Evolutionary conservation across 2,888 invertebrate genomes (phyloP).

Genomic region (Dasypogon diadema): DNA sequence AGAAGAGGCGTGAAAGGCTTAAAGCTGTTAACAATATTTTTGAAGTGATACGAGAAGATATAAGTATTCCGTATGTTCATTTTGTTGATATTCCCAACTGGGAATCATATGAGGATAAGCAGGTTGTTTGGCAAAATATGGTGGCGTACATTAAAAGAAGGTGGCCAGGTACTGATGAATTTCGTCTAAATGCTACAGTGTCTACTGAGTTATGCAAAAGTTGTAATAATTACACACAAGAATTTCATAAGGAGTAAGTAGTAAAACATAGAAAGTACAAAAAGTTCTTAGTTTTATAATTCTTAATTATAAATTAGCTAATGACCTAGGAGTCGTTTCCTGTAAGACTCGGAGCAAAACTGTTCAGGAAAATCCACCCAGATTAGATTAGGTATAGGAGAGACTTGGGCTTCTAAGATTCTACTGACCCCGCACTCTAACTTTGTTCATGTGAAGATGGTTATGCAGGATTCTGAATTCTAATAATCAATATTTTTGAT

Average conservation of each 20-base stretch:
- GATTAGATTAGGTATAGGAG: too few relatives aligned
- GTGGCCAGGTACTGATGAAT: constrained; percentile 64
- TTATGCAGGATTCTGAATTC: too few relatives aligned
- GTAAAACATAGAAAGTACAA: too few relatives aligned
- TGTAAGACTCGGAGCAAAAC: too few relatives aligned
- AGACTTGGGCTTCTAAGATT: too few relatives aligned
- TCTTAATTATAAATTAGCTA: not conserved
- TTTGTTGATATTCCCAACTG: constrained; percentile 65
- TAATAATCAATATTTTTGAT: too few relatives aligned
- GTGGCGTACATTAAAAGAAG: constrained; percentile 65
- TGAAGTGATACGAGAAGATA: constrained; percentile 64
- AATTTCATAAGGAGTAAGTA: constrained; percentile 66
- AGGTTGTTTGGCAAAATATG: constrained; percentile 67
- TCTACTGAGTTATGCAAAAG: constrained; percentile 65
- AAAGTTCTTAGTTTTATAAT: too few relatives aligned
- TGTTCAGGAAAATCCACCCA: too few relatives aligned
- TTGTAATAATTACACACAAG: constrained; percentile 64
- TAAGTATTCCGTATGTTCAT: constrained; percentile 63
- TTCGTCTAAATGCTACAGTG: constrained; percentile 64
- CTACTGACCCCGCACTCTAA: too few relatives aligned
- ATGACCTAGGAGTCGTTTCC: too few relatives aligned
- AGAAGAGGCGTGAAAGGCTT: constrained; percentile 64
- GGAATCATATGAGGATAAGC: constrained; percentile 64
- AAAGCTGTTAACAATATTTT: constrained; percentile 65
- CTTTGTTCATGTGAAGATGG: too few relatives aligned